Base-by-base conservation (phyloP, 2,113 vertebrate species). In the Hippolais icterina region DNA sequence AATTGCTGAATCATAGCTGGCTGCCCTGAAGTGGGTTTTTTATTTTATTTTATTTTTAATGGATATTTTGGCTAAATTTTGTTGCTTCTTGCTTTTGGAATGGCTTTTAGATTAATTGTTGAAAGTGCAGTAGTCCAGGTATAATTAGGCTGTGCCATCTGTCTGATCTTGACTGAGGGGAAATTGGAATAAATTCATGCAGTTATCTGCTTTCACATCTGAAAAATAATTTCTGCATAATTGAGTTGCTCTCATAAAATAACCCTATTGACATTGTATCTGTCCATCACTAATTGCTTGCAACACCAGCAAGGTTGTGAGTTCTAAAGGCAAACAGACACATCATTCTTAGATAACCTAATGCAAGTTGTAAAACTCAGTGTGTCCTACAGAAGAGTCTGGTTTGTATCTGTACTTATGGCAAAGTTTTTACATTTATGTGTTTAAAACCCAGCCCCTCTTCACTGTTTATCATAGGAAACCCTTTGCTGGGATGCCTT, bases 81-180 rank as follows among this genome's bases (percentile, higher is more conserved):
- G 59, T 87, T 89, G 80, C 57, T 86, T 85, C 42, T 93, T 94
- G 28, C 52, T 66, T 91, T 84, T 11, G 24, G 77, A 89, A 66
- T 83, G 50, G 60, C 63, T 93, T 91, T 93, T 70, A 80, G 65
- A 84, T 74, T 91, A 87, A 82, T 89, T 84, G 69, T 94, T 53
- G 72, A 20, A 95, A 87, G 53, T 92, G 75, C 60, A 80, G 56
- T 87, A 94, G 84, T 80, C 78, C 94, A 93, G 88, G 91, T 96
- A 39, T 94, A 96, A 94, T 95, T 94, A 96, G 80, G 39, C 87
- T 15, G 16, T 83, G 82, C 90, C 85, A 90, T 96, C 92, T 94
- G 83, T 93, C 92, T 94, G 61, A 65, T 93, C 88, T 70, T 75
- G 74, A 81, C 64, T 75, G 88, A 92, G 68, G 72, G 61, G 49